These are phyloP conservation scores for Brachionus calyciflorus DNA, from an alignment of 1,140 invertebrate species.

Conservation along the genomic window DNA sequence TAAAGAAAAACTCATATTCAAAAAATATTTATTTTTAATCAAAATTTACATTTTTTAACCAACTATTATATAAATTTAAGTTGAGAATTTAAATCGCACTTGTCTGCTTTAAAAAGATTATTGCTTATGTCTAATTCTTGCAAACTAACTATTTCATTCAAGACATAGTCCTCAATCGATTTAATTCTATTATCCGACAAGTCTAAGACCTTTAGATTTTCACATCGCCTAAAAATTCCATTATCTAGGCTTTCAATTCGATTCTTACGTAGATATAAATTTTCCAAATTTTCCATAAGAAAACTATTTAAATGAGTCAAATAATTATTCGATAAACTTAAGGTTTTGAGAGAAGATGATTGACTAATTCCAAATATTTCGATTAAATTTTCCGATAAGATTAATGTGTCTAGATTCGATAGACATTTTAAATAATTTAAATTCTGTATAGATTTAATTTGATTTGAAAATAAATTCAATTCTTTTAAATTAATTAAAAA, in stretches of 20 bases:
- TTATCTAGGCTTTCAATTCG: not conserved
- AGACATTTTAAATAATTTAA: not conserved
- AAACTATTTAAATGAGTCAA: not conserved
- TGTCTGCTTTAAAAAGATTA: not conserved
- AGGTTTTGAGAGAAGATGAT: not conserved
- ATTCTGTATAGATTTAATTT: too few relatives aligned
- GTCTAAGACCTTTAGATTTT: not conserved
- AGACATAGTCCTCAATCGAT: not conserved
- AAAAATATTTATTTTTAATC: too few relatives aligned
- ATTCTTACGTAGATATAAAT: not conserved
- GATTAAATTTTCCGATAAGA: constrained; percentile 16
- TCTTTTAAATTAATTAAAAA: not conserved
- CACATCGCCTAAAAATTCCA: not conserved
- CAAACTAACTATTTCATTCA: not conserved
- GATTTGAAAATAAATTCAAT: not conserved
- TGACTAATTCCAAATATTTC: not conserved
- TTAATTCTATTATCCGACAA: not conserved
- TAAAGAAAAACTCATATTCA: too few relatives aligned
- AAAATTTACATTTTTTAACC: too few relatives aligned
- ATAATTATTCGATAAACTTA: not conserved
- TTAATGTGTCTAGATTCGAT: not conserved
- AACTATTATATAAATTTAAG: too few relatives aligned
- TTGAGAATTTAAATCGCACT: too few relatives aligned
- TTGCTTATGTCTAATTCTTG: too few relatives aligned
- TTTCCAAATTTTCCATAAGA: not conserved